A percentile compares a stretch with the other conserved stretches of the same genome.
Evolutionary conservation across 1,140 invertebrate genomes (phyloP).

Genomic region (Druon quercuslanigerum): DNA sequence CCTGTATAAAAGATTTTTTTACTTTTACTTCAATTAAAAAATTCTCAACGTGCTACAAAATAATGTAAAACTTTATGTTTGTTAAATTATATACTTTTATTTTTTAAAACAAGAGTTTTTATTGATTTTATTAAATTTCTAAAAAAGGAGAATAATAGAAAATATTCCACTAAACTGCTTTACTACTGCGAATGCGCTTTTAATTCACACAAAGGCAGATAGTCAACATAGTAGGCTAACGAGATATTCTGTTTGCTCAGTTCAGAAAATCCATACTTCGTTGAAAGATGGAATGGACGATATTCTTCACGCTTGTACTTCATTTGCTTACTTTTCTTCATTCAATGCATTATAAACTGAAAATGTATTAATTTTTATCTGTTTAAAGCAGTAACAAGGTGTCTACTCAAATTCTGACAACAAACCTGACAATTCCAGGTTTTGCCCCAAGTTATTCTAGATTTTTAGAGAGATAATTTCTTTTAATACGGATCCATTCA

Average conservation of each 20-base stretch:
- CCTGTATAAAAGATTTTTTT: too few relatives aligned
- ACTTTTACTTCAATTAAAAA: too few relatives aligned
- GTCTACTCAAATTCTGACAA: background rate
- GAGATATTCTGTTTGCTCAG: background rate
- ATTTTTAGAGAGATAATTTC: too few relatives aligned
- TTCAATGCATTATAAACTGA: background rate
- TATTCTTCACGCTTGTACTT: background rate
- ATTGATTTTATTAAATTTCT: too few relatives aligned
- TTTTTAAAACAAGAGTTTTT: too few relatives aligned
- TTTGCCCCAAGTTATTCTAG: too few relatives aligned
- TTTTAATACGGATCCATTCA: too few relatives aligned
- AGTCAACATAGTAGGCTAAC: background rate
- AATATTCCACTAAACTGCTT: too few relatives aligned
- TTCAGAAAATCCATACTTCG: constrained; percentile 13
- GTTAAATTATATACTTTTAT: too few relatives aligned
- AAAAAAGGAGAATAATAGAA: too few relatives aligned
- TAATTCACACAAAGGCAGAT: background rate
- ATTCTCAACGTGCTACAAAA: too few relatives aligned
- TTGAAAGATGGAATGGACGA: constrained; percentile 8
- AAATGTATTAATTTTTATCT: background rate
- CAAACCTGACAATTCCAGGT: background rate
- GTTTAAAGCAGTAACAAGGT: background rate
- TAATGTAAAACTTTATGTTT: too few relatives aligned
- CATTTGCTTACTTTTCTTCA: background rate
- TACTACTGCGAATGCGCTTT: background rate